Evolutionary conservation across 2,113 vertebrate species (phyloP), one percentile per base, ranked within the genome.

Genomic region (human): DNA sequence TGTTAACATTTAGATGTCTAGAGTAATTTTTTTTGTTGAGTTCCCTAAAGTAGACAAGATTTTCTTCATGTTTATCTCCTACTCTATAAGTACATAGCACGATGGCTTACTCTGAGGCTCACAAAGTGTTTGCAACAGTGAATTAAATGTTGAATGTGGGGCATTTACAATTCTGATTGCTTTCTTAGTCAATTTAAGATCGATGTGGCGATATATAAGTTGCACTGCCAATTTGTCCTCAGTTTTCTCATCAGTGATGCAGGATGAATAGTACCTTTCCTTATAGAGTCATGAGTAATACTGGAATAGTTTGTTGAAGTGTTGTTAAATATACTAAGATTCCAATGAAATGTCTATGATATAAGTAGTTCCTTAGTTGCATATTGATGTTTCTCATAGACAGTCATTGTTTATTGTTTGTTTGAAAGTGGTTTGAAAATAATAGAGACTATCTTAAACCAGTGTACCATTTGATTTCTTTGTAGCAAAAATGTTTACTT

Each of bases 341-440:
- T 82, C 35, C 11, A 8, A 38, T 25, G 23, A 18, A 27, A 12
- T 43, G 18, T 78, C 57, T 38, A 27, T n/a, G 57, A 64, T 18
- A 14, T 9, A 57, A 45, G 23, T 83, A 43, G 87, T 87, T 81
- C 18, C 52, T 91, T 86, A 52, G n/a, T 64, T 90, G 76, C 8
- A 3, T 72, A 52, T 79, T 75, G 35, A 75, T 90, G 23, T 87
- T 87, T 68, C 30, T 92, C 45, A 80, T 82, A 73, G 23, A 79
- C 20, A 91, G n/a, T 70, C 55, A 48, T 92, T 76, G 57, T 59
- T 38, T 82, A 27, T 25, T 68, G 38, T 95, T 96, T 92, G 32
- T 82, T 92, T 84, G 75, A 64, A 94, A 96, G 40, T 73, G 27
- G 61, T 76, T 92, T 93, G 52, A 94, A 96, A 93, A 90, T 85